Base-by-base conservation (phyloP, 2,888 invertebrate species). In the Ophion ventricosus region DNA sequence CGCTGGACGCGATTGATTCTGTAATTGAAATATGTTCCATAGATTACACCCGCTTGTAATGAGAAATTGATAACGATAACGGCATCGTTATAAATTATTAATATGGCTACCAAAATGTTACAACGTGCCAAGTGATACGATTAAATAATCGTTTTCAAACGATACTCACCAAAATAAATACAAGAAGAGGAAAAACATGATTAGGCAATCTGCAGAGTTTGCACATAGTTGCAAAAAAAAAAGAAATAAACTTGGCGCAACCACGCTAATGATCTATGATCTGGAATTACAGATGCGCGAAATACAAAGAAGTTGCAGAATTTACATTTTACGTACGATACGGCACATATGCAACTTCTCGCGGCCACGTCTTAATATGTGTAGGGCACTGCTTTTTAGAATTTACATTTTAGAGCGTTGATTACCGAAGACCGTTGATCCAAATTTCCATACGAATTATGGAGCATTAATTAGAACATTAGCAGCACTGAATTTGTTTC, bases 121-220 rank as follows among this genome's bases (percentile, higher is more conserved):
- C 88, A 87, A 85, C 87, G 90, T 91, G 91, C 90, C 91, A 91
- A 91, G 89, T 87, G 89, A 90, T 89, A 86, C 87, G 89, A 88
- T 88, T 79, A 88, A 89, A 81, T 87, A 76, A 76, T 69, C 80
- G 78, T 70, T 70, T 63, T 8, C 78, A n/a, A 57, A 66, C 14
- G 56, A 61, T 49, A 66, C 67, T 64, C 70, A 79, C 35, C 11
- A 14, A 67, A 29, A 43, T 23, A 67, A 57, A 25, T 29, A 64
- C 23, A 2, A 66, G n/a, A 66, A 72, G 54, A 76, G 20, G 20
- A 35, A n/a, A 73, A 63, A 49, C 11, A 35, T 43, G 49, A 49
- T 17, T 49, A 72, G 29, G 14, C 43, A 20, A 74, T 35, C 35
- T 40, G 35, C 56, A 49, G 69, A 77, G 67, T 40, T 67, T 40